Evolutionary conservation across 2,113 vertebrate species (phyloP).

Genomic region (Syngnathus typhle): DNA sequence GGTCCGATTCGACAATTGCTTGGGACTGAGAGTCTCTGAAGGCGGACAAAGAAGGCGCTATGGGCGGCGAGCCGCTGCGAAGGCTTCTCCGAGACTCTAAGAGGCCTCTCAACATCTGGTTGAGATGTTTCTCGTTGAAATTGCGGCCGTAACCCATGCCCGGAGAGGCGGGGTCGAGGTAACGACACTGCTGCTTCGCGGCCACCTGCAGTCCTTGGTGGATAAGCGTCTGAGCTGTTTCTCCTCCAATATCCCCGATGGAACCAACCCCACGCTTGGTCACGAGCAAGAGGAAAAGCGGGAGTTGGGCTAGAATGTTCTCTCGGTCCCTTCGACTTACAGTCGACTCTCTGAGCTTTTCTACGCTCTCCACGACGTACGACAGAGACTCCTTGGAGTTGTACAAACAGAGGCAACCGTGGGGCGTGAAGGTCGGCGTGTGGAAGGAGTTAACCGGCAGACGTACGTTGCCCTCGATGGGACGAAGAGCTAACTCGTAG

Average conservation of each 20-base stretch:
- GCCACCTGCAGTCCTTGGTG: conserved; percentile 89
- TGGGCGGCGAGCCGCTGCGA: conserved; percentile 67
- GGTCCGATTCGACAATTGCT: conserved; percentile 73
- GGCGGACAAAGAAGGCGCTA: conserved; percentile 65
- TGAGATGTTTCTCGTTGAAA: conserved; percentile 88
- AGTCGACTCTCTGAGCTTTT: conserved; percentile 84
- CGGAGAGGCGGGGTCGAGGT: conserved; percentile 83
- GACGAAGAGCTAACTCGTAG: conserved; percentile 87
- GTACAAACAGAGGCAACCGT: conserved; percentile 94
- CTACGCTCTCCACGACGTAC: conserved; percentile 91
- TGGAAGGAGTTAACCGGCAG: conserved; percentile 96
- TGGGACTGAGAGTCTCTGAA: conserved; percentile 77
- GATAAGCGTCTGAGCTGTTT: conserved; percentile 87
- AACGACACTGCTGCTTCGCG: conserved; percentile 82
- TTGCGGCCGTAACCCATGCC: conserved; percentile 85
- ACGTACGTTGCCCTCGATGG: conserved; percentile 93
- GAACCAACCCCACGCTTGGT: conserved; percentile 84
- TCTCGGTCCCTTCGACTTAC: conserved; percentile 81
- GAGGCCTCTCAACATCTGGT: conserved; percentile 81
- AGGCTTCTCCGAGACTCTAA: conserved; percentile 82
- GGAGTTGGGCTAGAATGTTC: conserved; percentile 76
- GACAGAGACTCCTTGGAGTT: conserved; percentile 94
- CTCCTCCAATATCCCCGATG: conserved; percentile 80
- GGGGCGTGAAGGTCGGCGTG: conserved; percentile 89
- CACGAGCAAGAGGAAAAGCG: conserved; percentile 81